Conservation (phyloP, 2,113 vertebrate species). For the Brachypodius melanocephalos region DNA sequence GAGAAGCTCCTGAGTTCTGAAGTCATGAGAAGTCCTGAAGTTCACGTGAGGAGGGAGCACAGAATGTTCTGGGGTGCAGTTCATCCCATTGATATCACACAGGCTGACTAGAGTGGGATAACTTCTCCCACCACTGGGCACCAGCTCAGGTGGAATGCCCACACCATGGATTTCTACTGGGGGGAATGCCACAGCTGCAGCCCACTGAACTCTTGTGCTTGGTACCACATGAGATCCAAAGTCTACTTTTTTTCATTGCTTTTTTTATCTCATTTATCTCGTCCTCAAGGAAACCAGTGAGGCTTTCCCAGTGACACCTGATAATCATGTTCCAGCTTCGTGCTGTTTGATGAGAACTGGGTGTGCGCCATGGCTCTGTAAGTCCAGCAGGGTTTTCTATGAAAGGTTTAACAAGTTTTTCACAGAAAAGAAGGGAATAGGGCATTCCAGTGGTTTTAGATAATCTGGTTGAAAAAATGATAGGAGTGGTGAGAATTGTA, state of each 20-base stretch:
- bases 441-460: not conserved
- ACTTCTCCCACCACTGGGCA: not conserved
- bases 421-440: not conserved
- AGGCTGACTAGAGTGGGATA: not conserved
- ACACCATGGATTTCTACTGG: not conserved
- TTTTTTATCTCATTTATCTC: not conserved
- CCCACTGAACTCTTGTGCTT: not conserved
- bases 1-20: not conserved
- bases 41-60: not conserved
- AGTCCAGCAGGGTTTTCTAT: not conserved
- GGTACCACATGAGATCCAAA: not conserved
- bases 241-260: rapidly evolving
- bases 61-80: not conserved
- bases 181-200: not conserved
- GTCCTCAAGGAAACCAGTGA: not conserved
- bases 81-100: not conserved
- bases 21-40: too few relatives aligned
- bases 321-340: rapidly evolving
- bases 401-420: not conserved
- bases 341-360: not conserved
- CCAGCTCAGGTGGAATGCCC: not conserved
- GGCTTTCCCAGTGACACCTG: not conserved
- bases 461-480: not conserved
- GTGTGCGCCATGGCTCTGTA: not conserved
- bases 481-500: rapidly evolving